phyloP scores from a whole-genome alignment of 2,888 invertebrate genomes.

The Notocelia uddmanniana region DNA sequence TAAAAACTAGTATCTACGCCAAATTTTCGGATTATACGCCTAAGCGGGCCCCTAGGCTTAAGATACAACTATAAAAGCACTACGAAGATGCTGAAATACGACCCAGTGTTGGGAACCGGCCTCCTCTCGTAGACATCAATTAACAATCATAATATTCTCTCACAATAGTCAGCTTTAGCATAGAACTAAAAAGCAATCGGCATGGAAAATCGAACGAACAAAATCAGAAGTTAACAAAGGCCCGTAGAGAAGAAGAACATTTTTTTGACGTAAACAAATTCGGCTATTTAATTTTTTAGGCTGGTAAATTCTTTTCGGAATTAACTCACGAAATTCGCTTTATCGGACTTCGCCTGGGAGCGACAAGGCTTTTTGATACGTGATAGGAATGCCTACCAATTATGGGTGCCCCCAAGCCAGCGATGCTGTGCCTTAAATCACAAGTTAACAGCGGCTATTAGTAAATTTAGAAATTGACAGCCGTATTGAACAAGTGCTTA shows the following conservation, averaged over 20 bases:
- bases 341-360: constrained; percentile 72
- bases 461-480: too few relatives aligned
- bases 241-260: constrained; percentile 5
- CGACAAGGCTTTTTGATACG: constrained; percentile 76
- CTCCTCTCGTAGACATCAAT: too few relatives aligned
- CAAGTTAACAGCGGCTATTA: constrained; percentile 10
- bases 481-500: too few relatives aligned
- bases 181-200: not conserved
- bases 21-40: too few relatives aligned
- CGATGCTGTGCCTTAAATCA: constrained; percentile 29
- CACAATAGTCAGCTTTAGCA: too few relatives aligned
- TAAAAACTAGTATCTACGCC: too few relatives aligned
- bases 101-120: too few relatives aligned
- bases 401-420: constrained; percentile 58
- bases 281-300: constrained; percentile 48
- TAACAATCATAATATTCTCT: too few relatives aligned
- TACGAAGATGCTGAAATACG: too few relatives aligned
- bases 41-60: too few relatives aligned
- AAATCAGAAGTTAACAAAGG: constrained; percentile 14
- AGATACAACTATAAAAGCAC: too few relatives aligned
- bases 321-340: constrained; percentile 67
- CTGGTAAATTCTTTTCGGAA: constrained; percentile 64
- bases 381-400: constrained; percentile 76
- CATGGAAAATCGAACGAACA: not conserved
- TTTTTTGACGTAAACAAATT: constrained; percentile 36